Evolutionary conservation across 1,140 invertebrate species (phyloP).

Genomic region (Nephila pilipes): DNA sequence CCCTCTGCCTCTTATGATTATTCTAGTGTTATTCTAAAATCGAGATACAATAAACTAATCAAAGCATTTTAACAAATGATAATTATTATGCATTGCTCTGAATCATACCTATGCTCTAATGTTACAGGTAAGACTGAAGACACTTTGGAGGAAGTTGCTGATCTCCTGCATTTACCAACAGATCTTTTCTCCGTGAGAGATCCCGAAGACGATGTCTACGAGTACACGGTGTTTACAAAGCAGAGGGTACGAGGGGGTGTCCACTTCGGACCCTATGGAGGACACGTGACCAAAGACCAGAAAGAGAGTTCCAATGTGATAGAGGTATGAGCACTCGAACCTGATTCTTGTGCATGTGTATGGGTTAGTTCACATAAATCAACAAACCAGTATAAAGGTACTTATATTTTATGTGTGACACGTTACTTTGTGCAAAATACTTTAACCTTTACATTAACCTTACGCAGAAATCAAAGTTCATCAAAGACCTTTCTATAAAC

Average conservation of each 20-base stretch:
- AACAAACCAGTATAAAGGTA: too few relatives aligned
- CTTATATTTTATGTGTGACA: too few relatives aligned
- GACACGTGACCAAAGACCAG: conserved; percentile 38
- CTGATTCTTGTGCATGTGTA: background rate
- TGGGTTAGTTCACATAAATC: too few relatives aligned
- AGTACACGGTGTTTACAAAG: conserved; percentile 79
- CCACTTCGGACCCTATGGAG: conserved; percentile 79
- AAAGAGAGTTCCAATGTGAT: conserved; percentile 71
- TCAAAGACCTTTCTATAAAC: too few relatives aligned
- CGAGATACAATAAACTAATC: too few relatives aligned
- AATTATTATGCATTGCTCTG: too few relatives aligned
- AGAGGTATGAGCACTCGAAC: conserved; percentile 77
- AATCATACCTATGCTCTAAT: background rate
- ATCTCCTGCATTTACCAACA: conserved; percentile 79
- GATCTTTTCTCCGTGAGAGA: conserved; percentile 79
- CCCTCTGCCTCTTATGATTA: too few relatives aligned
- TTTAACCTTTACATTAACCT: too few relatives aligned
- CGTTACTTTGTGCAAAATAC: too few relatives aligned
- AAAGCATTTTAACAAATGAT: too few relatives aligned
- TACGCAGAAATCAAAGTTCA: too few relatives aligned
- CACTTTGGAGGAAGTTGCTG: conserved; percentile 77
- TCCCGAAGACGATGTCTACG: conserved; percentile 78
- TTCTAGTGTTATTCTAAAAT: too few relatives aligned
- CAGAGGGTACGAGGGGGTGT: conserved; percentile 79
- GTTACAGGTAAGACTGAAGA: conserved; percentile 74